Base-by-base conservation (phyloP, 2,888 invertebrate species). In the Oscheius sp. region DNA sequence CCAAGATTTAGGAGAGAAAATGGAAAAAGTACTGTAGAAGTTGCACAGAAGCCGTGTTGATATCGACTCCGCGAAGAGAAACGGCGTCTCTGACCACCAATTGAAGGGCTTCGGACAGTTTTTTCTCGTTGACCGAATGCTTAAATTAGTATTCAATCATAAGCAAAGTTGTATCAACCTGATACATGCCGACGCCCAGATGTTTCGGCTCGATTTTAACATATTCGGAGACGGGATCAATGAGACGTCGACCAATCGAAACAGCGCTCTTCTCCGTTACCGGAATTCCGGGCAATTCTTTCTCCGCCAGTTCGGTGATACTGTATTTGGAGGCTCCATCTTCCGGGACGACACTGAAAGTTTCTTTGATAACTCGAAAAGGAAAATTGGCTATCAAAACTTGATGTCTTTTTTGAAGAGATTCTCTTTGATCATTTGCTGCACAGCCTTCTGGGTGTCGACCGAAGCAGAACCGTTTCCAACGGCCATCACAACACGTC, bases 121-220 rank as follows among this genome's bases (percentile, higher is more conserved):
- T 92, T 85, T 93, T 94, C 80, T 94, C 93, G 9, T 94, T 93
- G 35, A 96, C 92, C 88, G 96, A 96, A 87, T 96, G 95, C 90
- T 96, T 94, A 1, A 81, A 80, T 33, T 7, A 51, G 33, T 11
- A 21, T 47, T 62, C 13, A 37, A 2, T 21, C 21, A 57, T 9
- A 37, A 33, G 33, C 5, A 7, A 58, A 58, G 11, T 4, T 32
- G 29, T 21, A 21, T 32, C 33, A 10, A 79, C 79, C 89, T 91
- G 91, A 89, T 96, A 96, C 93, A 96, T 94, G n/a, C 96, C 96
- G 3, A 96, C 94, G 0, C 96, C 96, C 78, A 96, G 91, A 90
- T 95, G 94, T 86, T 94, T 93, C 0, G 96, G 96, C 78, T 96
- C 96, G 11, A 96, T 93, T 91, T 96, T 96, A 0, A 96, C 95